Evolutionary conservation across 2,888 invertebrate genomes (phyloP).

Genomic region (Melieria omissa): DNA sequence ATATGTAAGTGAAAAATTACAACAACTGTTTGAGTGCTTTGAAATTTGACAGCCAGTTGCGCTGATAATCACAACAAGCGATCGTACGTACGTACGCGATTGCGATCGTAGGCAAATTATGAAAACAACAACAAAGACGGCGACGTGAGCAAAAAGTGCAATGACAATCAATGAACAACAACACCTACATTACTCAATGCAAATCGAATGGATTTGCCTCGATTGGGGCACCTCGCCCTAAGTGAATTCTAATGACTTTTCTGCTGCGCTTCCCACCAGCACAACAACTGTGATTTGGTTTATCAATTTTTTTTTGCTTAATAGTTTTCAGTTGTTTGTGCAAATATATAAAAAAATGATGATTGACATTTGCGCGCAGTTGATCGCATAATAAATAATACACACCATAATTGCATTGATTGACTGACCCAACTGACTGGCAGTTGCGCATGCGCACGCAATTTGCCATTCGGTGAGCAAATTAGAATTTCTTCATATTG

Average conservation of each 20-base stretch:
- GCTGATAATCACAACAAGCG: conserved; percentile 24
- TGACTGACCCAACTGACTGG: conserved; percentile 24
- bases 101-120: conserved; percentile 12
- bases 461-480: not conserved
- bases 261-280: too few relatives aligned
- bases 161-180: too few relatives aligned
- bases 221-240: too few relatives aligned
- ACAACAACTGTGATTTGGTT: too few relatives aligned
- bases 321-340: too few relatives aligned
- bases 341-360: conserved; percentile 21
- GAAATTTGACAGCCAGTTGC: conserved; percentile 23
- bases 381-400: conserved; percentile 39
- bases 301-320: too few relatives aligned
- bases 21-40: conserved; percentile 10
- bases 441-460: too few relatives aligned
- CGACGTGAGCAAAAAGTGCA: too few relatives aligned
- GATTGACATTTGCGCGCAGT: conserved; percentile 44
- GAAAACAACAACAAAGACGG: not conserved
- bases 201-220: too few relatives aligned
- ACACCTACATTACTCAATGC: too few relatives aligned
- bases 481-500: not conserved
- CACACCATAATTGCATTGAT: conserved; percentile 28
- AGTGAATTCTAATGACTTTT: too few relatives aligned
- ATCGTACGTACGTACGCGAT: conserved; percentile 1
- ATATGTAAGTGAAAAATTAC: not conserved